Base-by-base conservation (phyloP, 2,888 invertebrate species). In the Lydus trimaculatus region DNA sequence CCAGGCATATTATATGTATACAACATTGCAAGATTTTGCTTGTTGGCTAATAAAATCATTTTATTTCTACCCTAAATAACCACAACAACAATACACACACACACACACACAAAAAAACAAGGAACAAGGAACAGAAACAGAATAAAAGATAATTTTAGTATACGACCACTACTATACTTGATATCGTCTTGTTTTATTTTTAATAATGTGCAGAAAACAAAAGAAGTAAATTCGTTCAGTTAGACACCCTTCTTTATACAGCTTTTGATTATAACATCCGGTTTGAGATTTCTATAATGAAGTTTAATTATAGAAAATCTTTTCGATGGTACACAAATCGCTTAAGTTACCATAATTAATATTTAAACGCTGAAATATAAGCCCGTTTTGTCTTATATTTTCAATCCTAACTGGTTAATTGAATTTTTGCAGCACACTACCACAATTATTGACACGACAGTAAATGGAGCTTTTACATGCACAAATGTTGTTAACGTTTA, bases 41-140 rank as follows among this genome's bases (percentile, higher is more conserved):
- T 56, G 56, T 56, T 28, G 56, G 56, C 28, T 56, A 56, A 56
- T 56, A 56, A 56, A 56, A 56, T 56, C 56, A 56, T 56, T 56
- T 56, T 56, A 56, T 28, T 56, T 56, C 56, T 28, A 56, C 28
- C 25, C 25, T 28, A 56, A 56, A 56, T 56, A 56, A 56, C 56
- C 28, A 28, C 56, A 56, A 56, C 20, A 48, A 20, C 39, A 39
- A 43, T 9, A 48, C n/a, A n/a, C n/a, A n/a, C n/a, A n/a, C n/a
- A n/a, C n/a, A n/a, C n/a, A n/a, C n/a, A n/a, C n/a, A 52, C 25
- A 56, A 56, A 23, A 8, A 6, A 23, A 28, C 1, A 56, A 28
- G 25, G 13, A 28, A 25, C 11, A 56, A 56, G 56, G 43, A 43
- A 48, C 48, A 48, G 13, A 48, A 48, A 13, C 15, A 56, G 25